Evolutionary conservation across 37 sponge, comb jelly and placozoan genomes (phyloP).

Genomic region (Chondrilla cf. caribensis): DNA sequence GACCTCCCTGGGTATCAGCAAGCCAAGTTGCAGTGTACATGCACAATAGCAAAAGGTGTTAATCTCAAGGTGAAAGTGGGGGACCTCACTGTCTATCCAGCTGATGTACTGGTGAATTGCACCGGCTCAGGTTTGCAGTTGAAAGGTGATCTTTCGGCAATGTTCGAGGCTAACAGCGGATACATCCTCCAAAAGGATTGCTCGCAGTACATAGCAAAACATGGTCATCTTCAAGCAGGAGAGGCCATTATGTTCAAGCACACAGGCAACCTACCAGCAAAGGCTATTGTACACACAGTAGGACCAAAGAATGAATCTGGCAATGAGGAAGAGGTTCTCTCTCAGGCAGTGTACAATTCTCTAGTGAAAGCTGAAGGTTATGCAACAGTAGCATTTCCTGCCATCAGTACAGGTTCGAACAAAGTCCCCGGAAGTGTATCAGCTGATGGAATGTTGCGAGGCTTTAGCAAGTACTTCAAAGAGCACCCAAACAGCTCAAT

Average conservation of each 20-base stretch:
- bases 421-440: slow-evolving; percentile 50
- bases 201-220: background rate
- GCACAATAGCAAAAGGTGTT: slow-evolving; percentile 7
- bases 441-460: slow-evolving; percentile 35
- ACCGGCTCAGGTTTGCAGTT: slow-evolving; percentile 54
- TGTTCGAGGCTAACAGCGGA: slow-evolving; percentile 48
- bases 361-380: slow-evolving; percentile 28
- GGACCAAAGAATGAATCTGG: slow-evolving; percentile 43
- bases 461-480: slow-evolving; percentile 24
- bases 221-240: slow-evolving; percentile 42
- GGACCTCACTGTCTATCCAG: slow-evolving; percentile 60
- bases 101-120: slow-evolving; percentile 75
- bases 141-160: slow-evolving; percentile 48
- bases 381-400: slow-evolving; percentile 55
- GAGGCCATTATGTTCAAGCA: slow-evolving; percentile 31
- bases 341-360: slow-evolving; percentile 2
- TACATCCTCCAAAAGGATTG: slow-evolving; percentile 49
- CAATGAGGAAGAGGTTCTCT: slow-evolving; percentile 29
- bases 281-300: slow-evolving; percentile 67
- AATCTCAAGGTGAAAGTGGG: slow-evolving; percentile 40
- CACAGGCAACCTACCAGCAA: slow-evolving; percentile 50
- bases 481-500: background rate
- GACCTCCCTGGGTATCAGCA: no score
- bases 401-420: slow-evolving; percentile 62
- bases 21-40: slow-evolving; percentile 18